phyloP scores from a whole-genome alignment of 1,140 invertebrate species.

The Chironomus tepperi region DNA sequence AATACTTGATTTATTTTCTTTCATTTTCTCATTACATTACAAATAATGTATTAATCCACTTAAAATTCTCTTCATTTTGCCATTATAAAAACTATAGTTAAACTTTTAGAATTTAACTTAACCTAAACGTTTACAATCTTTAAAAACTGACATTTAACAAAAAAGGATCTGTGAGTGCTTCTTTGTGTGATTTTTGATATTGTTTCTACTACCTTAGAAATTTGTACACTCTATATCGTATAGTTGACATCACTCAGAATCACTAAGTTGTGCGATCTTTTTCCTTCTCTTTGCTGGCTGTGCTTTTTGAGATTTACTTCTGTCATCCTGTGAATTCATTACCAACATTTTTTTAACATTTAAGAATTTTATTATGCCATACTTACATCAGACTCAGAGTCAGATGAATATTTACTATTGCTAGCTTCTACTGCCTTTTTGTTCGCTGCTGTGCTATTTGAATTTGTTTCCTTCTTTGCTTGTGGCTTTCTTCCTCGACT shows the following conservation, averaged over 20 bases:
- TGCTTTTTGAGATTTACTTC: slow-evolving; percentile 36
- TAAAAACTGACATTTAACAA: neutral
- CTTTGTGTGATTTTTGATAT: neutral
- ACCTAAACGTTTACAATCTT: slow-evolving; percentile 5
- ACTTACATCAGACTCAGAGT: slow-evolving; percentile 36
- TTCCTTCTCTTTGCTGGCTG: slow-evolving; percentile 36
- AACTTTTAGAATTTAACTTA: neutral
- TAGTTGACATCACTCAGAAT: slow-evolving; percentile 36
- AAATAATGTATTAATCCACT: neutral
- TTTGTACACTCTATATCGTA: neutral
- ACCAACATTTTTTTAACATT: neutral
- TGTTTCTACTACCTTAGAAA: neutral
- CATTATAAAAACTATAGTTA: neutral
- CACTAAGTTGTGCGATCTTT: slow-evolving; percentile 34
- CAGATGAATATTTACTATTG: slow-evolving; percentile 37
- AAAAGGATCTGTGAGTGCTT: neutral
- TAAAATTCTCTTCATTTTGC: neutral
- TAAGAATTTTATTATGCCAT: neutral
- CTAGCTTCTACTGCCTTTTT: slow-evolving; percentile 35
- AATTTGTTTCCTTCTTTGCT: slow-evolving; percentile 36
- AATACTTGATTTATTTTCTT: no score
- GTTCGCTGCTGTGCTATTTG: slow-evolving; percentile 30
- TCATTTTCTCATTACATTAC: neutral
- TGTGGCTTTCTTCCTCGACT: slow-evolving; percentile 37
- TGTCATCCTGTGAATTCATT: slow-evolving; percentile 33